Base-by-base conservation (phyloP, 2,797 vertebrate species). In the Premnoplex brunnescens region DNA sequence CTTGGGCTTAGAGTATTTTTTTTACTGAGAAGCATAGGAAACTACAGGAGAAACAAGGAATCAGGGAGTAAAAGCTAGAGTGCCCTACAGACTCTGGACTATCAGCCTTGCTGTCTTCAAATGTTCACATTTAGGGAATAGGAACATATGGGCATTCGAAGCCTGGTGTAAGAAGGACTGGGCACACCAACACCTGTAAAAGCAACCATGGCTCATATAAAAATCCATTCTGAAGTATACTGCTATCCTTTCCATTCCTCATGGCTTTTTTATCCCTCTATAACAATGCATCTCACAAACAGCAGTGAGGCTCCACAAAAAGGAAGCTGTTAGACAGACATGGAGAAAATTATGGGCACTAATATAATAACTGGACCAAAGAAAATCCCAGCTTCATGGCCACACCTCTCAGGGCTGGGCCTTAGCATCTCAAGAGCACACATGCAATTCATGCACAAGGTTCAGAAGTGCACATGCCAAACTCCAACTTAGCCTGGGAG, bases 371-470 rank as follows among this genome's bases (percentile, higher is more conserved):
- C 39, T 4, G 15, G 67, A 81, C 44, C 54, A 62, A 86, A 87
- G 59, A 55, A 88, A 93, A 82, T 48, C 56, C 41, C 64, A 93
- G 64, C 44, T 91, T 67, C 24, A 5, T 1, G 11, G 71, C 44
- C 74, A 74, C 51, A 26, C 16, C 43, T 52, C 46, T 88, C 66
- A 55, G 66, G 88, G 34, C 62, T 83, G 81, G 56, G 41, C 64
- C 60, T 76, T 39, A 52, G 10, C 48, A 95, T 67, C 69, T 84
- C 68, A 59, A 59, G 93, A 87, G 69, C 68, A 92, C 87, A 85
- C 95, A 97, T 96, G 94, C 95, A 95, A 44, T 39, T 89, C 95
- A 96, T 93, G 95, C 95, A 77, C 54, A 93, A 93, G 55, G 87
- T 85, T 89, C 91, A 41, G 73, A 86, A 79, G 74, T 75, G 37